These are phyloP conservation scores for Melanostoma mellinum DNA, from an alignment of 2,888 invertebrate species.

Conservation along the genomic window DNA sequence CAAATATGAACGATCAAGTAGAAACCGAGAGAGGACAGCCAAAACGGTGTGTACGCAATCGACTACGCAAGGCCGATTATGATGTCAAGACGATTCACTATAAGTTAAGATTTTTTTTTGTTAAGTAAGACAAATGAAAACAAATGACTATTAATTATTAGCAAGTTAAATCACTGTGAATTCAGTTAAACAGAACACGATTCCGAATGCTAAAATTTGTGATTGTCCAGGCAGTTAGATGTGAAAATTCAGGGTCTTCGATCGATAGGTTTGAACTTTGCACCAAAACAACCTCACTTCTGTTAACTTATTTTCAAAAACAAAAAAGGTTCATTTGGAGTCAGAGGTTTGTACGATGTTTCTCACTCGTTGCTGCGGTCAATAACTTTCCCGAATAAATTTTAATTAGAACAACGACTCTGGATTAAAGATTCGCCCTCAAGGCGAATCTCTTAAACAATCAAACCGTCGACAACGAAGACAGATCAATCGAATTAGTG, in stretches of 20 bases:
- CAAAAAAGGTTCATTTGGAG: slow-evolving; percentile 4
- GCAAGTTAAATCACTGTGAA: slow-evolving; percentile 18
- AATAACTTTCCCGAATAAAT: too few species aligned
- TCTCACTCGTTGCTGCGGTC: not conserved
- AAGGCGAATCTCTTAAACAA: not conserved
- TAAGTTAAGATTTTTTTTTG: slow-evolving; percentile 41
- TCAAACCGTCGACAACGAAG: slow-evolving; percentile 28
- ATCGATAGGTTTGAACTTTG: not conserved
- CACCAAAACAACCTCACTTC: slow-evolving; percentile 36
- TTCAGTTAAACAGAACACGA: slow-evolving; percentile 24
- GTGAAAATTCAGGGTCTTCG: slow-evolving; percentile 49
- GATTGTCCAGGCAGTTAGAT: slow-evolving; percentile 42
- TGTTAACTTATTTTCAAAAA: not conserved
- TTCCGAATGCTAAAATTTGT: not conserved
- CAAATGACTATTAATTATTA: slow-evolving; percentile 6
- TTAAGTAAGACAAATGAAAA: slow-evolving; percentile 8
- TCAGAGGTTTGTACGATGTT: not conserved
- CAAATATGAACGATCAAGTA: not conserved
- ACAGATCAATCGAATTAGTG: slow-evolving; percentile 53
- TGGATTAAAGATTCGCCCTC: not conserved
- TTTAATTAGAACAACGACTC: too few species aligned
- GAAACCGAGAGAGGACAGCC: slow-evolving; percentile 6
- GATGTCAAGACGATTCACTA: slow-evolving; percentile 64
- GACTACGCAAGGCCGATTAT: slow-evolving; percentile 60
- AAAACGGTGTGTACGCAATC: slow-evolving; percentile 36